Base-by-base conservation (phyloP, 2,113 vertebrate species). In the Pangasianodon hypophthalmus region DNA sequence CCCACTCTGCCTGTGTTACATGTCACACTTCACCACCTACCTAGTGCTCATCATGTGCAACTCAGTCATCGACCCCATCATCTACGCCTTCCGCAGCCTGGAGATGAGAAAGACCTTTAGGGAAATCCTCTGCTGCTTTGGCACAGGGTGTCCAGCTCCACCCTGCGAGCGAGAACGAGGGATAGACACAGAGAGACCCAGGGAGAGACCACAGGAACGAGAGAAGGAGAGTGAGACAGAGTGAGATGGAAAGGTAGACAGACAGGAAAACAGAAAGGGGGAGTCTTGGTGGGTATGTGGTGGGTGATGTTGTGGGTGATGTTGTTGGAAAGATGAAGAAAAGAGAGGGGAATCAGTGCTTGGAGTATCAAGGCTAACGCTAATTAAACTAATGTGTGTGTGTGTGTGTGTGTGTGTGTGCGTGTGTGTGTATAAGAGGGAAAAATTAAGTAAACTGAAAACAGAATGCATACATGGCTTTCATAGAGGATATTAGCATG, bases 31-130 rank as follows among this genome's bases (percentile, higher is more conserved):
- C 90, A 97, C 97, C 92, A 94, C 96, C 10, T 98, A 98, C 92
- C 95, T 98, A 91, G 97, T 97, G 16, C 95, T 98, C 41, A 97
- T 98, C 92, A 97, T 98, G 97, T 97, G 97, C 92, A 98, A 97
- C 93, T 97, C 97, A 0, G 92, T 97, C 91, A 96, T 98, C 0
- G 97, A 98, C 93, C 97, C 97, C 0, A 93, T 97, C 84, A 98
- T 97, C 89, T 98, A 97, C 1, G 97, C 97, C 91, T 97, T 97
- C 91, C 96, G 97, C 13, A 97, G 97, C 69, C 94, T 95, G 88
- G 97, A 98, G 90, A 96, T 98, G 95, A 96, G 97, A 37, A 96
- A 96, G 92, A 97, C 97, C 0, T 97, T 97, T 92, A 96, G 94
- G 75, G 97, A 97, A 87, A 96, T 97, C 0, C 92, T 97, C 60